A percentile compares a stretch with the other conserved stretches of the same genome.
Conservation (phyloP, 2,113 vertebrate genomes). For the Pseudonaja textilis region DNA sequence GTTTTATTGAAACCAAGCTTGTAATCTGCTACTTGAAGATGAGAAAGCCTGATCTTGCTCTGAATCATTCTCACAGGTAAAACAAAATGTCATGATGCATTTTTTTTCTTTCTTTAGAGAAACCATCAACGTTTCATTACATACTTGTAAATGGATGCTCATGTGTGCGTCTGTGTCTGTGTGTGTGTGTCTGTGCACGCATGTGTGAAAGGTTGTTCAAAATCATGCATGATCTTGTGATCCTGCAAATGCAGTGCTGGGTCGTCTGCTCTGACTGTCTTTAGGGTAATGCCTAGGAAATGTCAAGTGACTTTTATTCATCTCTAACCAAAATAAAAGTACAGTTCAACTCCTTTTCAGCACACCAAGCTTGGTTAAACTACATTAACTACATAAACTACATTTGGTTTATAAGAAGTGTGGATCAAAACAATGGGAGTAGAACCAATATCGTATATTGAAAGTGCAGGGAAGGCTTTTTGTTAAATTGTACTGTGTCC, state of each 20-base stretch:
- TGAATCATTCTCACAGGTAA: slow-evolving; percentile 76
- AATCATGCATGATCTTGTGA: slow-evolving; percentile 8
- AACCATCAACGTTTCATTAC: slow-evolving; percentile 13
- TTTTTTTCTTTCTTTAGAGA: background rate
- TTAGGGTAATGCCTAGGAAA: background rate
- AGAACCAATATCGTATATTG: background rate
- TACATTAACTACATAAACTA: no score
- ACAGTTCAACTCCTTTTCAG: background rate
- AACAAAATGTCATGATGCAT: slow-evolving; percentile 52
- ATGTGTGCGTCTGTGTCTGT: background rate
- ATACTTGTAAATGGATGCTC: slow-evolving; percentile 24
- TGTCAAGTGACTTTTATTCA: background rate
- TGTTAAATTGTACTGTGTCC: background rate
- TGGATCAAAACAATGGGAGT: background rate
- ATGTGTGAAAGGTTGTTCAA: background rate
- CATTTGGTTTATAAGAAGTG: background rate
- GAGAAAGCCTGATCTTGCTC: slow-evolving; percentile 66
- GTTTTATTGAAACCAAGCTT: slow-evolving; percentile 74
- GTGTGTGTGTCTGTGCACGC: background rate
- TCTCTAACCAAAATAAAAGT: background rate
- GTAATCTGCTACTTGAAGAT: slow-evolving; percentile 71
- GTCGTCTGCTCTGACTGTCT: background rate
- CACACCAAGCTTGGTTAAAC: background rate
- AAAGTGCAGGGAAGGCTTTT: background rate
- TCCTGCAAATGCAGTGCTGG: slow-evolving; percentile 22